Conservation (phyloP, 1,140 invertebrate species). For the Phortica variegata region DNA sequence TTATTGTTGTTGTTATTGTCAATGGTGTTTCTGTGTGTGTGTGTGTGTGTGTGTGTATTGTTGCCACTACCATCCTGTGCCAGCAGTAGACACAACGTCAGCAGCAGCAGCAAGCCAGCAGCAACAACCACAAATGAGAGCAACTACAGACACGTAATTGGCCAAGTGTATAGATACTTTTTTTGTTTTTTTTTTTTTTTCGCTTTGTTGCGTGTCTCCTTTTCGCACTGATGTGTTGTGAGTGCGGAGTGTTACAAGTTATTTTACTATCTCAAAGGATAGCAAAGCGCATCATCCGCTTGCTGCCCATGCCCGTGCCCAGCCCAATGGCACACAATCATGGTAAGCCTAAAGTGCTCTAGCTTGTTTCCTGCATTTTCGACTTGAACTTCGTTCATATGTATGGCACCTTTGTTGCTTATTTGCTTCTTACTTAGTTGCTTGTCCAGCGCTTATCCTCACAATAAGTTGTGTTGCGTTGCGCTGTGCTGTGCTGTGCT, state of each 20-base stretch:
- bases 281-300: slow-evolving; percentile 7
- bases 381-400: slow-evolving; percentile 1
- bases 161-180: not conserved
- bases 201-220: too few species aligned
- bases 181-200: too few species aligned
- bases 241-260: slow-evolving; percentile 36
- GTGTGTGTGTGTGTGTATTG: too few species aligned
- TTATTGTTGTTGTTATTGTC: not conserved
- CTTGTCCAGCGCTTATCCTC: slow-evolving; percentile 13
- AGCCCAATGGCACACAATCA: too few species aligned
- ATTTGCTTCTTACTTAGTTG: slow-evolving; percentile 12
- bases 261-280: slow-evolving; percentile 44
- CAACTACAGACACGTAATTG: slow-evolving; percentile 25
- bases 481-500: slow-evolving; percentile 10
- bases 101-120: slow-evolving; percentile 37
- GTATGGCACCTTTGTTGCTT: slow-evolving; percentile 1
- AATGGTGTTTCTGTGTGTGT: not conserved
- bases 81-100: slow-evolving; percentile 1
- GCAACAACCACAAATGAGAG: slow-evolving; percentile 33
- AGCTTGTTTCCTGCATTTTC: slow-evolving; percentile 27
- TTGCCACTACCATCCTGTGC: too few species aligned
- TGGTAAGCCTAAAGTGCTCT: slow-evolving; percentile 45
- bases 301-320: slow-evolving; percentile 10
- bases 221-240: too few species aligned
- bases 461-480: slow-evolving; percentile 1